These are phyloP conservation scores for Mythimna pallens DNA, from an alignment of 2,888 invertebrate species.

Conservation along the genomic window DNA sequence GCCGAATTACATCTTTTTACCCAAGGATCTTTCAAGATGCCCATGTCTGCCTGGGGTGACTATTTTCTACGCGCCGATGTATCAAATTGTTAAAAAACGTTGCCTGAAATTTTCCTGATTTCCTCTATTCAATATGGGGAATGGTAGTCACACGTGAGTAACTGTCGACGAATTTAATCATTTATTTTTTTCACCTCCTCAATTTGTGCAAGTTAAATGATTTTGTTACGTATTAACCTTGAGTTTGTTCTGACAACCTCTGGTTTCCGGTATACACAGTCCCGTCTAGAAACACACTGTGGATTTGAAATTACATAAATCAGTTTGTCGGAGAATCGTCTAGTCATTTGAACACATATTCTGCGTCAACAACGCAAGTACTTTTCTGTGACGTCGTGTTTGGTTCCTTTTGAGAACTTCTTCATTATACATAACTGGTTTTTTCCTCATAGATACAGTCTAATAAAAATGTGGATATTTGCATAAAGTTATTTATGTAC, in stretches of 20 bases:
- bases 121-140: conserved; percentile 56
- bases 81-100: not conserved
- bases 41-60: not conserved
- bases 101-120: conserved; percentile 37
- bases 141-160: conserved; percentile 77
- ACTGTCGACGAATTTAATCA: conserved; percentile 70
- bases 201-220: conserved; percentile 78
- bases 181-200: conserved; percentile 79
- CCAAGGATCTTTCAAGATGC: not conserved
- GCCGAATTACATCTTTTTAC: not conserved
- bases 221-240: conserved; percentile 80
- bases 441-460: conserved; percentile 31
- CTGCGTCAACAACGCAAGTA: conserved; percentile 31
- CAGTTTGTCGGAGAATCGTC: conserved; percentile 25
- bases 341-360: conserved; percentile 40
- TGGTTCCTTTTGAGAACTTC: conserved; percentile 47
- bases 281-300: conserved; percentile 47
- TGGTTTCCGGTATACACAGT: conserved; percentile 74
- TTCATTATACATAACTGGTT: conserved; percentile 42
- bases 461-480: conserved; percentile 45
- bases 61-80: not conserved
- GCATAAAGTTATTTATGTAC: conserved; percentile 48
- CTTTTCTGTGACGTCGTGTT: conserved; percentile 38
- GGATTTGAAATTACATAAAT: conserved; percentile 44
- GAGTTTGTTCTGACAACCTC: conserved; percentile 71